Base-by-base conservation (phyloP, 2,113 vertebrate genomes). In the Macrotus californicus region DNA sequence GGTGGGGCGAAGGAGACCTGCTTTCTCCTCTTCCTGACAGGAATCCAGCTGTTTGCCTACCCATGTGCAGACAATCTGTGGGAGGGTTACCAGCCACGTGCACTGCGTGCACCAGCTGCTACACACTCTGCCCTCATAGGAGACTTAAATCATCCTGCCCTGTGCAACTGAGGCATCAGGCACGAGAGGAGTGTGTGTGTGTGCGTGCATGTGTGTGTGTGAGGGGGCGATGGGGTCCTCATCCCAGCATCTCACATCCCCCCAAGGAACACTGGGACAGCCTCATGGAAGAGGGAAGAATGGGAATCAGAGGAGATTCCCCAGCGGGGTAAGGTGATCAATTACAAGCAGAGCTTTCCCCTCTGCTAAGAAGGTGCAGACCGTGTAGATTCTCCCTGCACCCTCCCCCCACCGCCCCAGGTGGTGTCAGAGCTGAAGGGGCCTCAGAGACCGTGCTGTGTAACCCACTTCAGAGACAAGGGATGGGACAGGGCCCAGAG, bases 61-160 rank as follows among this genome's bases (percentile, higher is more conserved):
- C 90, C 83, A 93, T 96, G 97, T 94, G n/a, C 48, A 61, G 26
- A 66, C 24, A 6, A 39, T 92, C 94, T 94, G 81, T 39, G 67
- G 56, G 92, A 96, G 46, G 92, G 91, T 93, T 80, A 88, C 69
- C 84, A 93, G 94, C 77, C 22, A 96, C 96, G 97, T 96, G 91
- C 79, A 64, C 86, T 52, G 94, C 93, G 48, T 77, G 52, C 39
- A 95, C 95, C 96, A 97, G 97, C 95, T 98, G 97, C 75, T 80
- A 3, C 88, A 66, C 96, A 39, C 24, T 64, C 82, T 92, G 77
- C 29, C 83, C 77, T 87, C 59, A 15, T 29, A 87, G 90, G 89
- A 96, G 80, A 95, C 80, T 39, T 39, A 96, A 73, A 29, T 97
- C 92, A 94, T 41, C 81, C 21, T 93, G 72, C 16, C 54, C 41